Evolutionary conservation across 2,888 invertebrate species (phyloP).

Genomic region (Tyria jacobaeae): DNA sequence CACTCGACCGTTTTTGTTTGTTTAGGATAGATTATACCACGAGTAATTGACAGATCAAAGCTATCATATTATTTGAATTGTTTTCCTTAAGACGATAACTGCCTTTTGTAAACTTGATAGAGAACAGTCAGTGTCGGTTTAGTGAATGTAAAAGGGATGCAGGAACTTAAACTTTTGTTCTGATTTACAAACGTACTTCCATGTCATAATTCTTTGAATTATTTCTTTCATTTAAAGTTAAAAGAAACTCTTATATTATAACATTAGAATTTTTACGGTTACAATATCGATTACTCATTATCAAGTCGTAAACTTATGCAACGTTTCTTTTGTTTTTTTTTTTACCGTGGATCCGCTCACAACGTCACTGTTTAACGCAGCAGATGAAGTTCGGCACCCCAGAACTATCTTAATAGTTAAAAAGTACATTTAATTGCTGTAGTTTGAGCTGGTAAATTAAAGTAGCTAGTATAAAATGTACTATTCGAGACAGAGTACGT

Average conservation of each 20-base stretch:
- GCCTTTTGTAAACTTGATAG: neutral
- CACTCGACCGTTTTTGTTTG: conserved; percentile 57
- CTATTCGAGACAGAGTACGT: neutral
- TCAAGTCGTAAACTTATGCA: too few relatives aligned
- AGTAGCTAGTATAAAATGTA: neutral
- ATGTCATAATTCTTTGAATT: too few relatives aligned
- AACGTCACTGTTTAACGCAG: neutral
- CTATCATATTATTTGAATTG: conserved; percentile 63
- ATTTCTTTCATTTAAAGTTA: too few relatives aligned
- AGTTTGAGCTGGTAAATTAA: neutral
- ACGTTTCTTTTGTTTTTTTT: too few relatives aligned
- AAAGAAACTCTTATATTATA: too few relatives aligned
- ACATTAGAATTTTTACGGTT: too few relatives aligned
- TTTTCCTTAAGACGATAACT: conserved; percentile 49
- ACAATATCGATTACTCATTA: too few relatives aligned
- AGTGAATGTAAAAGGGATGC: neutral
- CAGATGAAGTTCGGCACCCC: neutral
- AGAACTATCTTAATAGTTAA: neutral
- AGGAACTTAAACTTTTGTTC: neutral
- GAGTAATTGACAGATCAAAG: conserved; percentile 72
- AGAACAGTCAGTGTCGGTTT: conserved; percentile 48
- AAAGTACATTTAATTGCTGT: neutral
- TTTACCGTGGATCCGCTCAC: neutral
- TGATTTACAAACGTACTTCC: neutral
- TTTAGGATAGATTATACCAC: conserved; percentile 65